Evolutionary conservation across 2,888 invertebrate genomes (phyloP), one percentile per base, ranked within the genome.

Genomic region (Polyommatus icarus): DNA sequence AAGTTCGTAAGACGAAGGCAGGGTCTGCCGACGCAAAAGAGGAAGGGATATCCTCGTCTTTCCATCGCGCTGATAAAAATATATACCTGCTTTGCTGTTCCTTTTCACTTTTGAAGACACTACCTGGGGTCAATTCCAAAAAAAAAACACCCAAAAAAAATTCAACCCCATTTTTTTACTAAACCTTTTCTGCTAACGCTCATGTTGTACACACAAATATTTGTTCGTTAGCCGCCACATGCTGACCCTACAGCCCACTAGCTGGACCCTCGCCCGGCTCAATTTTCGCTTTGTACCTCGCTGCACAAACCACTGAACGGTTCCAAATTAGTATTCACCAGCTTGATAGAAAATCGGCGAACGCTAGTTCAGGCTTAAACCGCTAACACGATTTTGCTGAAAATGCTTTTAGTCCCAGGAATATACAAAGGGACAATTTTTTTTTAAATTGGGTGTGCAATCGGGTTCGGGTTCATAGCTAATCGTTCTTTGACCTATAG

Each of bases 191-290:
- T 77, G 72, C 76, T 29, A 67, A 54, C 72, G 1, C 76, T 79
- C 76, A 78, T n/a, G 78, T 77, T 78, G 80, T 77, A 54, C 81
- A 78, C 79, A 78, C 80, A 82, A 82, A 83, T 82, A 82, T 82
- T 82, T 81, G 83, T 83, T 83, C 83, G 82, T 83, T 83, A 83
- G 83, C 78, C 79, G 79, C 81, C 81, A 78, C 81, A 81, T 81
- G 78, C 79, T 81, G 79, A 76, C 76, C 61, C 72, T 71, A 77
- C 77, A 77, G 76, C 75, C 67, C 67, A 67, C 67, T 67, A 67
- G 67, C 67, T 15, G 67, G 46, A 67, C 76, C 50, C 67, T 67
- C 40, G 24, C 76, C 67, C 61, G 12, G 20, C 24, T 61, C 61
- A 61, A 59, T 20, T 61, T 61, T 61, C 61, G 8, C 61, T 10